Conservation (phyloP, 2,113 vertebrate genomes). For the Halichoerus grypus region DNA sequence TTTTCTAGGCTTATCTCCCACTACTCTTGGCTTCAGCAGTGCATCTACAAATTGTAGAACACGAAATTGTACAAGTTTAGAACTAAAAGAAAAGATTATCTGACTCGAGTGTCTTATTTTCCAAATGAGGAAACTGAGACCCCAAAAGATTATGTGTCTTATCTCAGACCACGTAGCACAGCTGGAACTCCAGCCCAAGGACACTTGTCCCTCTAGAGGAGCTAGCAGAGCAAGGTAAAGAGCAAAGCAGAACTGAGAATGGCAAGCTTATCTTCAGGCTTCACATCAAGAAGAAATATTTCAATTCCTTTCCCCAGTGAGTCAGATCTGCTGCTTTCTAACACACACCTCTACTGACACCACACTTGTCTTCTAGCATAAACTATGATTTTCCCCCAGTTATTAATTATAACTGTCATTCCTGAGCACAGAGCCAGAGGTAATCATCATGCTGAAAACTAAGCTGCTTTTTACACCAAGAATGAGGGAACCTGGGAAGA, state of each 20-base stretch:
- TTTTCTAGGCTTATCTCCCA: background rate
- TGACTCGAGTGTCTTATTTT: background rate
- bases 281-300: constrained; percentile 41
- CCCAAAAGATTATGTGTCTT: background rate
- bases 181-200: background rate
- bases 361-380: constrained; percentile 8
- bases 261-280: background rate
- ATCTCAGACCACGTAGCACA: background rate
- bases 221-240: background rate
- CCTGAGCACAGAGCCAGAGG: constrained; percentile 43
- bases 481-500: background rate
- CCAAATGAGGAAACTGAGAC: background rate
- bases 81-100: background rate
- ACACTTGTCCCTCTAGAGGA: background rate
- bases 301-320: background rate
- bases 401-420: constrained; percentile 74
- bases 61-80: background rate
- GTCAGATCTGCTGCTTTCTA: constrained; percentile 34
- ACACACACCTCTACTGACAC: background rate
- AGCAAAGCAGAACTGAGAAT: background rate
- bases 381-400: constrained; percentile 55
- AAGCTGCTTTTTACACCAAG: constrained; percentile 19
- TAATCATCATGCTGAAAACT: constrained; percentile 46
- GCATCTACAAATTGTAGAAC: background rate
- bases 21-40: background rate